Evolutionary conservation across 2,113 vertebrate species (phyloP).

Genomic region (Megaleporinus macrocephalus): DNA sequence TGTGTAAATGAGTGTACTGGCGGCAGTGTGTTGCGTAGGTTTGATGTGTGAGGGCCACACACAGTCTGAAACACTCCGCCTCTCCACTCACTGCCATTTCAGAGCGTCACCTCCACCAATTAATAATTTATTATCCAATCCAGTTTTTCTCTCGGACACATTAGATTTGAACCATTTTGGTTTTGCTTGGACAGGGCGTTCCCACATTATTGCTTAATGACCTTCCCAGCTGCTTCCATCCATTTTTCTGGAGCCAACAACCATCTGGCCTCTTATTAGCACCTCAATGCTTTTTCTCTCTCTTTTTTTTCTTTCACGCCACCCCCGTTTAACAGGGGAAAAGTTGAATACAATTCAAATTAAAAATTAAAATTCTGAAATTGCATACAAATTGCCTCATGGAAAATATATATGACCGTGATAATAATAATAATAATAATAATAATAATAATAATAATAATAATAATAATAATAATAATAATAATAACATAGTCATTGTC

Average conservation of each 20-base stretch:
- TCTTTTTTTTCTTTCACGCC: constrained; percentile 69
- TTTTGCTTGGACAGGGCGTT: constrained; percentile 87
- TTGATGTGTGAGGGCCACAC: background rate
- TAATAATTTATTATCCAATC: constrained; percentile 87
- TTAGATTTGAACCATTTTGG: constrained; percentile 79
- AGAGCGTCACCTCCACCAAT: constrained; percentile 66
- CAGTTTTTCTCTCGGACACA: constrained; percentile 76
- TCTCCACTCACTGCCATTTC: constrained; percentile 19
- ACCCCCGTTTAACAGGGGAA: constrained; percentile 73
- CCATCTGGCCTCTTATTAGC: constrained; percentile 91
- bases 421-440: background rate
- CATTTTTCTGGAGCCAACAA: constrained; percentile 84
- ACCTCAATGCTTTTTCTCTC: constrained; percentile 82
- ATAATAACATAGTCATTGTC: background rate
- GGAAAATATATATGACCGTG: background rate
- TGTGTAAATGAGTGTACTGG: background rate
- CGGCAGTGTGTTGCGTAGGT: background rate
- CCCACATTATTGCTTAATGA: constrained; percentile 89
- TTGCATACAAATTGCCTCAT: constrained; percentile 51
- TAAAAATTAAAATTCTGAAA: background rate
- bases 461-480: constrained; percentile 6
- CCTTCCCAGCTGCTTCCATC: constrained; percentile 87
- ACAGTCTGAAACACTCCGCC: background rate
- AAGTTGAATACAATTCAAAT: constrained; percentile 75
- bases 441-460: background rate